Evolutionary conservation across 2,797 vertebrate genomes (phyloP).

Genomic region (Halcyon leucocephala): DNA sequence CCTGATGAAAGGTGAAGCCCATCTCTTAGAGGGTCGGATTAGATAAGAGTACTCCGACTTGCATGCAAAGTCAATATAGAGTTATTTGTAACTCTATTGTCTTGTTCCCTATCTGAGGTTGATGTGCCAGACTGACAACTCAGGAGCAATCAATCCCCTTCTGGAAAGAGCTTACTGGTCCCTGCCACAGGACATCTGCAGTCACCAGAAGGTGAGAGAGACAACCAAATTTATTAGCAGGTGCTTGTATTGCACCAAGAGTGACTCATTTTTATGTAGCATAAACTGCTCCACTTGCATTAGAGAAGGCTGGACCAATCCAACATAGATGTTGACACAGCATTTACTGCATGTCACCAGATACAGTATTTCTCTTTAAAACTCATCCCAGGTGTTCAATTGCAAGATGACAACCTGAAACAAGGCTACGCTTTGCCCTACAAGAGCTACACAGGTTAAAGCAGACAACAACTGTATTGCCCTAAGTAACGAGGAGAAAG

Average conservation of each 20-base stretch:
- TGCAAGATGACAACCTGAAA: not conserved
- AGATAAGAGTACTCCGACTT: not conserved
- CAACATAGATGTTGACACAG: not conserved
- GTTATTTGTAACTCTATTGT: not conserved
- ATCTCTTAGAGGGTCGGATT: not conserved
- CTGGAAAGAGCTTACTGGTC: not conserved
- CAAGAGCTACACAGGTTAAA: not conserved
- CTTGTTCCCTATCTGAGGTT: not conserved
- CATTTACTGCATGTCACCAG: not conserved
- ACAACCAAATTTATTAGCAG: not conserved
- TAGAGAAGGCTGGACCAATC: not conserved
- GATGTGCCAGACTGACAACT: not conserved
- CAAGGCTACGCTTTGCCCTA: not conserved
- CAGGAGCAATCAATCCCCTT: not conserved
- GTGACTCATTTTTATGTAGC: not conserved
- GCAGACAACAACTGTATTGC: rapidly evolving
- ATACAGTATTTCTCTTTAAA: not conserved
- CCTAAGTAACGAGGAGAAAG: not conserved
- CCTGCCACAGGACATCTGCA: not conserved
- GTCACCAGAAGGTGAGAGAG: not conserved
- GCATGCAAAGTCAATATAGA: not conserved
- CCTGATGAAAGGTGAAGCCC: not conserved
- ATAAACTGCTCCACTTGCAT: not conserved
- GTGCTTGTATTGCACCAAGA: not conserved
- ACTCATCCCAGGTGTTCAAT: not conserved